A percentile compares a stretch with the other conserved stretches of the same genome.
Conservation (phyloP, 2,888 invertebrate species). For the Orgyia antiqua region DNA sequence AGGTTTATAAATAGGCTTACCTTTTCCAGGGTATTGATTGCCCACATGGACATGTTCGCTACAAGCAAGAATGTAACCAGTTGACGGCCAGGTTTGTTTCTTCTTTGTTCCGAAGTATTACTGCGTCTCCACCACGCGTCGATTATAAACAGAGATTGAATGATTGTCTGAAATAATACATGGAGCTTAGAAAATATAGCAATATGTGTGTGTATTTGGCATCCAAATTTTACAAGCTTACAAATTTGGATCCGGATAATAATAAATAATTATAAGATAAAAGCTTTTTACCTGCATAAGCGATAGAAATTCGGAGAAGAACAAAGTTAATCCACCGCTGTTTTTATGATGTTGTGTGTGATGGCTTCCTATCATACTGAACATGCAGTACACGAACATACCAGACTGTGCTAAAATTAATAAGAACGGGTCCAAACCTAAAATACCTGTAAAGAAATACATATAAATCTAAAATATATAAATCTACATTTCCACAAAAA, state of each 20-base stretch:
- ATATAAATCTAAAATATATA: too few species aligned
- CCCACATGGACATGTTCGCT: slow-evolving; percentile 91
- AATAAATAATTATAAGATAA: too few species aligned
- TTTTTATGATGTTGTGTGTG: slow-evolving; percentile 75
- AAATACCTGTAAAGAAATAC: slow-evolving; percentile 49
- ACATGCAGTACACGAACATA: slow-evolving; percentile 91
- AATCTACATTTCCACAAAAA: too few species aligned
- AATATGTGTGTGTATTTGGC: too few species aligned
- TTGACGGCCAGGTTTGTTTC: slow-evolving; percentile 89
- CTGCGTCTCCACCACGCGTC: slow-evolving; percentile 87
- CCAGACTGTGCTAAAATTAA: slow-evolving; percentile 93
- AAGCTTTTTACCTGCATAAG: slow-evolving; percentile 79
- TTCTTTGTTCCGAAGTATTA: slow-evolving; percentile 82
- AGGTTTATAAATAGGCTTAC: too few species aligned
- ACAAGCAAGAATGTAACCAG: slow-evolving; percentile 90
- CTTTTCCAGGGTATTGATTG: slow-evolving; percentile 88
- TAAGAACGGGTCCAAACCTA: slow-evolving; percentile 86
- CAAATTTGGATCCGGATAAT: too few species aligned
- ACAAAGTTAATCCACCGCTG: slow-evolving; percentile 79
- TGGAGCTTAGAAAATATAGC: neutral
- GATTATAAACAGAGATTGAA: slow-evolving; percentile 88
- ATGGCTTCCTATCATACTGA: slow-evolving; percentile 89
- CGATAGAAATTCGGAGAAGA: slow-evolving; percentile 85
- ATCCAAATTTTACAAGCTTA: too few species aligned
- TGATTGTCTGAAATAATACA: slow-evolving; percentile 76